phyloP scores from a whole-genome alignment of 2,888 invertebrate genomes.

The Mythimna loreyi region DNA sequence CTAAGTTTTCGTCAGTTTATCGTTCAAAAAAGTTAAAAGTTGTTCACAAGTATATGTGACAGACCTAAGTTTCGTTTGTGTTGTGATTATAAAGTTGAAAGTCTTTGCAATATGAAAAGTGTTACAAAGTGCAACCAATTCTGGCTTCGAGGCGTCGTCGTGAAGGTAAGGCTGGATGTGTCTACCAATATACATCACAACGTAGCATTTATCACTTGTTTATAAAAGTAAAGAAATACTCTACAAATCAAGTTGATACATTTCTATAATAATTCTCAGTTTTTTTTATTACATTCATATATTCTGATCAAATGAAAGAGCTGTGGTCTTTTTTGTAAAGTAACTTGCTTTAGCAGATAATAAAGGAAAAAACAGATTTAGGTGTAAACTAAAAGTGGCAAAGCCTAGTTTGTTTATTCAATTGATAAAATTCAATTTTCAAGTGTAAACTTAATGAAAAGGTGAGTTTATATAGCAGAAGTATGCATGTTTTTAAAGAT shows the following conservation, averaged over 20 bases:
- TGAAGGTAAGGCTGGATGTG: conserved; percentile 91
- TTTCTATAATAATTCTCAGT: conserved; percentile 17
- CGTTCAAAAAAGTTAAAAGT: conserved; percentile 86
- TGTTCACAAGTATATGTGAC: conserved; percentile 90
- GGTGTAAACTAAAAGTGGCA: conserved; percentile 22
- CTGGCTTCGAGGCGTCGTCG: conserved; percentile 89
- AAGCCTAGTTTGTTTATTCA: neutral
- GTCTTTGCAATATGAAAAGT: conserved; percentile 89
- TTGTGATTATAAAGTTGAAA: conserved; percentile 89
- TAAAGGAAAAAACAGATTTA: conserved; percentile 25
- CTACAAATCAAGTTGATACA: conserved; percentile 28
- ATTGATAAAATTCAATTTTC: neutral
- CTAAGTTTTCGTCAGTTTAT: conserved; percentile 88
- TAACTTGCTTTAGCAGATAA: conserved; percentile 4
- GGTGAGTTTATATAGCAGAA: conserved; percentile 49
- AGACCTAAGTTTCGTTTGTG: conserved; percentile 90
- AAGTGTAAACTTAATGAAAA: neutral
- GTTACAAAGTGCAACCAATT: conserved; percentile 89
- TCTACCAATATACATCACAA: conserved; percentile 89
- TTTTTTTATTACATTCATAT: conserved; percentile 21
- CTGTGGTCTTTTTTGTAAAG: conserved; percentile 24
- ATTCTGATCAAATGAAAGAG: conserved; percentile 5
- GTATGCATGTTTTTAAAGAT: conserved; percentile 45
- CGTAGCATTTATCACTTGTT: conserved; percentile 80
- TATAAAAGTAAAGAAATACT: conserved; percentile 48